Conservation (phyloP, 2,888 invertebrate genomes). For the Eledona agricola region DNA sequence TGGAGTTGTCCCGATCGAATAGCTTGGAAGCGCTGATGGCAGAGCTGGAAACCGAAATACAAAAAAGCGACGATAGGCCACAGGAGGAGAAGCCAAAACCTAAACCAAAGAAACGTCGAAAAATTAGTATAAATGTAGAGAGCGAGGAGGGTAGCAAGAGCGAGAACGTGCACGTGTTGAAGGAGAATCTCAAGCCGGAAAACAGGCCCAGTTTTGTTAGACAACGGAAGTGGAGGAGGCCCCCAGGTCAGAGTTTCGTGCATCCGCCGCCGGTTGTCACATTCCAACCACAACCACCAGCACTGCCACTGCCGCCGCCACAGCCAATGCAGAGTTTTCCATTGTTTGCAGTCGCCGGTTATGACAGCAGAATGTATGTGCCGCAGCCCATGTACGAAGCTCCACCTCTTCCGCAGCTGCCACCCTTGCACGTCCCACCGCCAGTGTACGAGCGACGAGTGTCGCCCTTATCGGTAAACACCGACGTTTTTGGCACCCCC, state of each 20-base stretch:
- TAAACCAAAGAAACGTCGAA: slow-evolving; percentile 38
- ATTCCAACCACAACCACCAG: too few species aligned
- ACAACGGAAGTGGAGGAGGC: slow-evolving; percentile 27
- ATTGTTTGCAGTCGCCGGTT: slow-evolving; percentile 4
- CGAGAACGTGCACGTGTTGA: slow-evolving; percentile 9
- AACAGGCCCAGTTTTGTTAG: slow-evolving; percentile 6
- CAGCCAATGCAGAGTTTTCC: slow-evolving; percentile 6
- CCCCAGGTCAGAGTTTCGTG: not conserved
- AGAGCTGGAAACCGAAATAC: slow-evolving; percentile 65
- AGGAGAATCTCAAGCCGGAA: slow-evolving; percentile 27
- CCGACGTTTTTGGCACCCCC: slow-evolving; percentile 50
- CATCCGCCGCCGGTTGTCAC: not conserved
- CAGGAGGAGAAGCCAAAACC: slow-evolving; percentile 38
- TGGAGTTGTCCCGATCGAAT: slow-evolving; percentile 61
- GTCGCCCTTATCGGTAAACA: slow-evolving; percentile 56
- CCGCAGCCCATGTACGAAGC: slow-evolving; percentile 23
- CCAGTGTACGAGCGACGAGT: slow-evolving; percentile 49
- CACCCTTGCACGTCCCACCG: slow-evolving; percentile 36
- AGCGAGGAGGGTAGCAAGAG: slow-evolving; percentile 12
- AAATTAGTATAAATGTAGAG: slow-evolving; percentile 36
- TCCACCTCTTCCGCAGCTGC: slow-evolving; percentile 30
- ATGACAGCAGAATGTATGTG: slow-evolving; percentile 12
- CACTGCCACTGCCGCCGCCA: not conserved
- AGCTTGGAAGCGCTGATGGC: slow-evolving; percentile 66
- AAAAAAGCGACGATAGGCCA: slow-evolving; percentile 45